A percentile compares a stretch with the other conserved stretches of the same genome.
These are phyloP conservation scores for Tupiocoris notatus DNA, from an alignment of 2,888 invertebrate genomes.

Conservation along the genomic window DNA sequence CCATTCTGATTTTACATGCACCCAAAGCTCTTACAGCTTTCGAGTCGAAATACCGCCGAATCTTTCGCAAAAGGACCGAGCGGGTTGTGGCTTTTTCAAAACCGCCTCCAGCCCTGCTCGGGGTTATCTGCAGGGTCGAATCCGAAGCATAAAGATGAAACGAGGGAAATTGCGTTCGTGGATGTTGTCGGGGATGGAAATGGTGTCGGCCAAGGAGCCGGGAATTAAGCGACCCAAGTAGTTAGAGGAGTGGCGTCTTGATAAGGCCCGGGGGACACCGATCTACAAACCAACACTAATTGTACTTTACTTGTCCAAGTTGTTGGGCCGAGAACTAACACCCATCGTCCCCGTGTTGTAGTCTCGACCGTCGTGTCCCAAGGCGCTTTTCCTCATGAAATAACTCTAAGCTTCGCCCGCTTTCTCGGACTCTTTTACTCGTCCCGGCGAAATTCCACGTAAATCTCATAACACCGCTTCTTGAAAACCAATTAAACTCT, in stretches of 20 bases:
- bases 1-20: no score
- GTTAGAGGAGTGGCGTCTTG: slow-evolving; percentile 37
- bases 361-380: neutral
- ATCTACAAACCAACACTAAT: slow-evolving; percentile 42
- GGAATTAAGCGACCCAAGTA: slow-evolving; percentile 41
- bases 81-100: no score
- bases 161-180: neutral
- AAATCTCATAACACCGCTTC: neutral
- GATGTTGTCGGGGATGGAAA: neutral
- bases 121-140: slow-evolving; percentile 18
- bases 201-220: slow-evolving; percentile 4
- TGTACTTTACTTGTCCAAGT: slow-evolving; percentile 42
- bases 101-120: no score
- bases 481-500: neutral
- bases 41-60: no score
- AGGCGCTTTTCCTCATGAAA: neutral
- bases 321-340: neutral
- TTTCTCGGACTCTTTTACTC: neutral
- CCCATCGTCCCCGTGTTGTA: neutral
- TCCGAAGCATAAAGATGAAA: neutral
- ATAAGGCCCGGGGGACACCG: slow-evolving; percentile 41
- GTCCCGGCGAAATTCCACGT: neutral
- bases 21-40: no score
- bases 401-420: neutral
- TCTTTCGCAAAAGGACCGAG: no score